Conservation (phyloP, 2,888 invertebrate species). For the Congeria kusceri region DNA sequence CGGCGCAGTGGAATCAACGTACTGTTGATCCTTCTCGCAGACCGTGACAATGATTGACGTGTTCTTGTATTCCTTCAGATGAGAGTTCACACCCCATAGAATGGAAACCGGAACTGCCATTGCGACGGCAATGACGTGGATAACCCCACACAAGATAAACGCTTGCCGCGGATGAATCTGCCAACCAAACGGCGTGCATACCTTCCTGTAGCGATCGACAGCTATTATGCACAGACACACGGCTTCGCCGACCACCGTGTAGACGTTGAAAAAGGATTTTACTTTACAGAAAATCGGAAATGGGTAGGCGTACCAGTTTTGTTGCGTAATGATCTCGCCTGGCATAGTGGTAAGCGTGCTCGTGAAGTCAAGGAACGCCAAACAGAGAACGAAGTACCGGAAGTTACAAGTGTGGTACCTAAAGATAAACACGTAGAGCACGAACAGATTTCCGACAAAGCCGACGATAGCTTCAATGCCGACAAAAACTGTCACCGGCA, state of each 20-base stretch:
- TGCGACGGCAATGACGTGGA: conserved; percentile 9
- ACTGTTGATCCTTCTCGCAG: conserved; percentile 41
- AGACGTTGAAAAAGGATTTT: conserved; percentile 40
- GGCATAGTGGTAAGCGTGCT: conserved; percentile 45
- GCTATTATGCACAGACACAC: conserved; percentile 32
- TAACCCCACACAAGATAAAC: conserved; percentile 8
- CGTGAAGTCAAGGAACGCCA: conserved; percentile 37
- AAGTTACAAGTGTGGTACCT: conserved; percentile 40
- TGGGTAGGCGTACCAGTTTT: conserved; percentile 39
- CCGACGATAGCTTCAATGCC: conserved; percentile 35
- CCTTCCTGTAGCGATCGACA: conserved; percentile 44
- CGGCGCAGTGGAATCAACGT: conserved; percentile 20
- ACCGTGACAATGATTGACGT: conserved; percentile 19
- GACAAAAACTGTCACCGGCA: conserved; percentile 41
- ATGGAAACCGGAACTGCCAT: conserved; percentile 35
- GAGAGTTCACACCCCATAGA: conserved; percentile 26
- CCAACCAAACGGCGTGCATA: conserved; percentile 39
- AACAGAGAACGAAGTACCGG: conserved; percentile 42
- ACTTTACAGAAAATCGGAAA: conserved; percentile 23
- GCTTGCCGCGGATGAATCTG: conserved; percentile 41
- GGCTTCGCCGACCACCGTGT: conserved; percentile 37
- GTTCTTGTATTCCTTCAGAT: conserved; percentile 6
- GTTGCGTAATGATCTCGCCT: conserved; percentile 42
- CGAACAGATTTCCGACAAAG: conserved; percentile 47
- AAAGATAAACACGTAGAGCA: conserved; percentile 40